Evolutionary conservation across 2,797 vertebrate species (phyloP).

Genomic region (Megaceryle alcyon): DNA sequence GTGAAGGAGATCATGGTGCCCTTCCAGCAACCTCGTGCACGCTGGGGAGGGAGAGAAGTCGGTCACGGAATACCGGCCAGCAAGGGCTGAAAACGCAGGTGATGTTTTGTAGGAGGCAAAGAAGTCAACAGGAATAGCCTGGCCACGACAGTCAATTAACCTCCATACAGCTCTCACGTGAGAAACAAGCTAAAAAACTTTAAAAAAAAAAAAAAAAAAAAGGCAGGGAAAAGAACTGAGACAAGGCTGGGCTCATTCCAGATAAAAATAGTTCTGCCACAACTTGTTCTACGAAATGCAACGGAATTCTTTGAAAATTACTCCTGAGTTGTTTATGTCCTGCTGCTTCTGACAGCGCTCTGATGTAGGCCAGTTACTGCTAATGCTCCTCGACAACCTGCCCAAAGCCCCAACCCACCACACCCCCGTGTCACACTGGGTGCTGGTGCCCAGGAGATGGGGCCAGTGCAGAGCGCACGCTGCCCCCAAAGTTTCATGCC

Average conservation of each 20-base stretch:
- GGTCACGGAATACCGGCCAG: background rate
- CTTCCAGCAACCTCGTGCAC: background rate
- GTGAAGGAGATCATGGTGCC: fast-evolving
- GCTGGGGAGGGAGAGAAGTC: fast-evolving
- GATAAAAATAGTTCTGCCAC: background rate
- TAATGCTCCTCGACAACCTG: background rate
- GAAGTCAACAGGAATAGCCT: no score
- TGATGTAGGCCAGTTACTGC: background rate
- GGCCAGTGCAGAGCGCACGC: fast-evolving
- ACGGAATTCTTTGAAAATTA: background rate
- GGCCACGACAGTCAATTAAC: background rate
- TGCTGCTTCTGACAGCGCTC: fast-evolving
- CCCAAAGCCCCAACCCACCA: background rate
- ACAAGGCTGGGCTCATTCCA: background rate
- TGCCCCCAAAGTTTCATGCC: fast-evolving
- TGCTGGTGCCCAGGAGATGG: no score
- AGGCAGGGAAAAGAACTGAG: background rate
- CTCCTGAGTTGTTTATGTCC: fast-evolving
- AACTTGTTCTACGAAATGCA: background rate
- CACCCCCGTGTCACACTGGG: fast-evolving
- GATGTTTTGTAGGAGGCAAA: background rate
- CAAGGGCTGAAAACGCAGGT: fast-evolving
- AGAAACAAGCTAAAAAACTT: background rate
- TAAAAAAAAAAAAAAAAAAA: background rate
- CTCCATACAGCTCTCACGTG: fast-evolving